Evolutionary conservation across 2,797 vertebrate species (phyloP).

Genomic region (Ptychadena robeensis): DNA sequence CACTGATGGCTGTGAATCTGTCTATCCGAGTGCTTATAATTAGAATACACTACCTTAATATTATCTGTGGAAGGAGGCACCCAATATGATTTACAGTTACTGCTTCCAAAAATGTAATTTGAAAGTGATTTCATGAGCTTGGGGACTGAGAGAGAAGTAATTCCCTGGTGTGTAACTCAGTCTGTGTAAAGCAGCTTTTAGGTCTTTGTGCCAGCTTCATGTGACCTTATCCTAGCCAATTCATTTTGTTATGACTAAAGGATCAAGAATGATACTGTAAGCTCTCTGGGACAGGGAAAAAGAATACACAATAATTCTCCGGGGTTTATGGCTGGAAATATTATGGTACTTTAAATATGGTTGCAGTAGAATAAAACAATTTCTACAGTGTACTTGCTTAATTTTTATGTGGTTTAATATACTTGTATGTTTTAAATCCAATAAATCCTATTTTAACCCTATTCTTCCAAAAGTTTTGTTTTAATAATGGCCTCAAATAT

Average conservation of each 20-base stretch:
- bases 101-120: conserved; percentile 13
- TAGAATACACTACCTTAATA: conserved; percentile 47
- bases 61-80: conserved; percentile 28
- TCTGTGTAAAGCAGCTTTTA: conserved; percentile 28
- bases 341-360: not conserved
- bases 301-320: not conserved
- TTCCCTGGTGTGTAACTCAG: not conserved
- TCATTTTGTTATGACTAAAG: not conserved
- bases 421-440: too few species aligned
- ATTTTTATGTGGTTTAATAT: too few species aligned
- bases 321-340: not conserved
- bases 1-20: conserved; percentile 23
- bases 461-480: too few species aligned
- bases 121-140: conserved; percentile 14
- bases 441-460: too few species aligned
- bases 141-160: conserved; percentile 6
- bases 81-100: conserved; percentile 14
- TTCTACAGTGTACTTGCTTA: too few species aligned
- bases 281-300: too few species aligned
- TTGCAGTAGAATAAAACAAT: not conserved
- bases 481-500: too few species aligned
- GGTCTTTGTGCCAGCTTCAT: not conserved
- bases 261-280: not conserved
- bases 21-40: conserved; percentile 32
- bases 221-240: conserved; percentile 5